A percentile compares a stretch with the other conserved stretches of the same genome.
Conservation (phyloP, 1,140 invertebrate genomes). For the Elymnias hypermnestra region DNA sequence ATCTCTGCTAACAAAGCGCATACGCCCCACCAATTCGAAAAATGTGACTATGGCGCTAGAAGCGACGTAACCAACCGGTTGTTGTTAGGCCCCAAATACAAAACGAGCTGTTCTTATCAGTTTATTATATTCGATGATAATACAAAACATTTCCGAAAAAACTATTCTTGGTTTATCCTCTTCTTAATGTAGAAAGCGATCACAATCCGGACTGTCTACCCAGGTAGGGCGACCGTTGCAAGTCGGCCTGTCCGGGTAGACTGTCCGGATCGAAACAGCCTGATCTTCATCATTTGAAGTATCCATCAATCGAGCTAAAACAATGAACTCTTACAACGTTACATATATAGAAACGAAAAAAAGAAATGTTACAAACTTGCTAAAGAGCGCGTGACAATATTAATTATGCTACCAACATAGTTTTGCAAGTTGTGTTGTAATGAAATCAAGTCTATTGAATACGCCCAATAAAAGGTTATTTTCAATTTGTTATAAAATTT, state of each 20-base stretch:
- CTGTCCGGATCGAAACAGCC: constrained; percentile 38
- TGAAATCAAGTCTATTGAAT: constrained; percentile 13
- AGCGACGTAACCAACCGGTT: no score
- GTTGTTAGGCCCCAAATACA: no score
- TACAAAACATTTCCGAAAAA: no score
- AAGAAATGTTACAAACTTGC: constrained; percentile 5
- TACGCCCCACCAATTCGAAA: no score
- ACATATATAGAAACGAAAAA: not conserved
- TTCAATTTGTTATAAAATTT: no score
- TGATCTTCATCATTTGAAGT: constrained; percentile 3
- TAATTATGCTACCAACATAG: constrained; percentile 18
- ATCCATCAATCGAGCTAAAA: not conserved
- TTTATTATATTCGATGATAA: no score
- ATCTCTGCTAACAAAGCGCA: no score
- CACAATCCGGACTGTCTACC: constrained; percentile 41
- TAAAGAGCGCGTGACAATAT: constrained; percentile 27
- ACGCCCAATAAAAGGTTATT: not conserved
- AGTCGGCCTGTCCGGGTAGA: constrained; percentile 67
- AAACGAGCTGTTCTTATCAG: no score
- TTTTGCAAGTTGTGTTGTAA: constrained; percentile 26
- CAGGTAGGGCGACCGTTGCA: constrained; percentile 42
- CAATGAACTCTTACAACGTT: not conserved
- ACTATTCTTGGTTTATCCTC: not conserved
- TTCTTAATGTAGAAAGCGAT: not conserved
- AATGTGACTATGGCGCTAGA: no score